Evolutionary conservation across 2,113 vertebrate species (phyloP).

Genomic region (Microtus oregoni): DNA sequence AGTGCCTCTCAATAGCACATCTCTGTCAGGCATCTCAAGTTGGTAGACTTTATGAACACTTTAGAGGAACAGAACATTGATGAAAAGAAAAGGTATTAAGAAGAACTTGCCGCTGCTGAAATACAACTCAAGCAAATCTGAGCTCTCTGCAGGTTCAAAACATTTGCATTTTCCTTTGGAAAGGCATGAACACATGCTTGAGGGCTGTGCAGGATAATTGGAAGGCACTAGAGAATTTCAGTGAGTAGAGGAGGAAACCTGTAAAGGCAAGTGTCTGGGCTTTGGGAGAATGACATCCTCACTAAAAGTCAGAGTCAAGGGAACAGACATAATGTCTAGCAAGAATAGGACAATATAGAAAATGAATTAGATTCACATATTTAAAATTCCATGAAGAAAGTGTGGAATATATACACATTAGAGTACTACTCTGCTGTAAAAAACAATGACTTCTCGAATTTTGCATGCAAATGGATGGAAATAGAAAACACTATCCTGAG

Average conservation of each 20-base stretch:
- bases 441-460: no score
- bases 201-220: constrained; percentile 10
- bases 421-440: no score
- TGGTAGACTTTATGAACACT: constrained; percentile 1
- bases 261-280: neutral
- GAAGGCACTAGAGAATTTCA: neutral
- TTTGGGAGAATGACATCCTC: neutral
- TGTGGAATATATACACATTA: no score
- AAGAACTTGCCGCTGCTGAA: neutral
- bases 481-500: no score
- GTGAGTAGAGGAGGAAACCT: constrained; percentile 6
- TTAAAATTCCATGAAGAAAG: constrained; percentile 42
- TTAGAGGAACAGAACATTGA: neutral
- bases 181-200: constrained; percentile 30
- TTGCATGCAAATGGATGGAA: no score
- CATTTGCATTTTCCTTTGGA: constrained; percentile 31
- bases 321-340: neutral
- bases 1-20: neutral
- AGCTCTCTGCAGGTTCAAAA: constrained; percentile 38
- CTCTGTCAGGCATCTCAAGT: constrained; percentile 18
- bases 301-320: constrained; percentile 7
- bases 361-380: neutral
- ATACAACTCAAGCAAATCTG: constrained; percentile 12
- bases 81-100: neutral
- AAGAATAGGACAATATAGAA: neutral